phyloP scores from a whole-genome alignment of 53 echinoderm and acorn worm genomes.

The Henricia sp. region DNA sequence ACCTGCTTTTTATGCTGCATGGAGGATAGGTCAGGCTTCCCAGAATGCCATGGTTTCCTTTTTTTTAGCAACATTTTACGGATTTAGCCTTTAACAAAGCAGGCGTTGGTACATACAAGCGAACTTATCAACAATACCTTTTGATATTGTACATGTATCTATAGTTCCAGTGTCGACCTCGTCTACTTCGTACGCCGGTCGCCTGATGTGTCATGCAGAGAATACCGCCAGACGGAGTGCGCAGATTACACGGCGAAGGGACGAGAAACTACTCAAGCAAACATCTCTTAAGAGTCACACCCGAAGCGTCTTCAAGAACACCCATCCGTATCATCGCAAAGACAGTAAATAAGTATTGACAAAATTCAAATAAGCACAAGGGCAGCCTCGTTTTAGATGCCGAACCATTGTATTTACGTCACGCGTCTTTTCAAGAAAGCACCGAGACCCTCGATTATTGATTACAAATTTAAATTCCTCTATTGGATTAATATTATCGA shows the following conservation, averaged over 20 bases:
- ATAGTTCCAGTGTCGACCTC: not conserved
- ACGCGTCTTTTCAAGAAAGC: no score
- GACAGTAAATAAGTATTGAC: not conserved
- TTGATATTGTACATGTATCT: no score
- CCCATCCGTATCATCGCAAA: not conserved
- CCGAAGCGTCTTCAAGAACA: not conserved
- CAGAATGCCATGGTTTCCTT: no score
- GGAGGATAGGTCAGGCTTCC: no score
- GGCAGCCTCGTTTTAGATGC: no score
- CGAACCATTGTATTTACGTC: no score
- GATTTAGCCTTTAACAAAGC: no score
- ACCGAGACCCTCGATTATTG: no score
- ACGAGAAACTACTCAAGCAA: conserved; percentile 35
- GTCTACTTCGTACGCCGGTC: conserved; percentile 31
- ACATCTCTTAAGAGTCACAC: not conserved
- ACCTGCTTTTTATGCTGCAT: no score
- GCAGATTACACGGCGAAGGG: conserved; percentile 12
- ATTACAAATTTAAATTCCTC: not conserved
- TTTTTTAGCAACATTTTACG: no score
- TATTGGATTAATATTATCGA: not conserved
- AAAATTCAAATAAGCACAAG: not conserved
- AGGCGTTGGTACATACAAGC: no score
- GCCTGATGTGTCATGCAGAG: not conserved
- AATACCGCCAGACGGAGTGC: not conserved
- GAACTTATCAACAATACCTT: no score